A percentile compares a stretch with the other conserved stretches of the same genome.
Conservation (phyloP, 2,797 vertebrate genomes). For the Diplodus sargus region DNA sequence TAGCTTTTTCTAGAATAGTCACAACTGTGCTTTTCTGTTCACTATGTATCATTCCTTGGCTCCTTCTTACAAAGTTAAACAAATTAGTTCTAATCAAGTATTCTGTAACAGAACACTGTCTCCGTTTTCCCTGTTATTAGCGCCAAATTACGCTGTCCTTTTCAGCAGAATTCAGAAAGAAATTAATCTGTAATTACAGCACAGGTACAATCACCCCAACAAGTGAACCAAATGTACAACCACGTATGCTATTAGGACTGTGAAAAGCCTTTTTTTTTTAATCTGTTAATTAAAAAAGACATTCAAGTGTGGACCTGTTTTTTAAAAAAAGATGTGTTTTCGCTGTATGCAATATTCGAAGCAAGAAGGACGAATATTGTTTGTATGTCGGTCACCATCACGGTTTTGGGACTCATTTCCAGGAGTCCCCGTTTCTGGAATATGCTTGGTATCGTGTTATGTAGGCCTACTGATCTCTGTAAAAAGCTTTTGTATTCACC, state of each 20-base stretch:
- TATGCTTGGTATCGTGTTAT: neutral
- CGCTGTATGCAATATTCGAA: neutral
- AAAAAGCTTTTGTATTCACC: slow-evolving; percentile 22
- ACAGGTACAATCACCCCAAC: slow-evolving; percentile 1
- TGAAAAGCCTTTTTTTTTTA: neutral
- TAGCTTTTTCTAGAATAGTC: neutral
- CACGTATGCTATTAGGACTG: neutral
- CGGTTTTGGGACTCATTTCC: slow-evolving; percentile 7
- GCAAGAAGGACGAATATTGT: neutral
- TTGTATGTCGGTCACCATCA: neutral
- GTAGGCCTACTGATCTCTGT: neutral
- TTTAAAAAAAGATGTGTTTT: neutral
- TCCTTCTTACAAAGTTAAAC: slow-evolving; percentile 10
- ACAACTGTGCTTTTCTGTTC: neutral
- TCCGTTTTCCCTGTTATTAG: slow-evolving; percentile 12
- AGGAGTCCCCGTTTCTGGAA: neutral
- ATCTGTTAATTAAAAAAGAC: neutral
- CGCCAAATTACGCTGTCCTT: slow-evolving; percentile 2
- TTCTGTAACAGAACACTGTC: neutral
- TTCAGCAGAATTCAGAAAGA: slow-evolving; percentile 6
- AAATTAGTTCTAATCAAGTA: neutral
- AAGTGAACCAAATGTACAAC: neutral
- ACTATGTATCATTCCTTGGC: neutral
- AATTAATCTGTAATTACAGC: neutral
- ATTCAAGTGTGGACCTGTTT: neutral